Evolutionary conservation across 2,113 vertebrate genomes (phyloP).

Genomic region (Python bivittatus): DNA sequence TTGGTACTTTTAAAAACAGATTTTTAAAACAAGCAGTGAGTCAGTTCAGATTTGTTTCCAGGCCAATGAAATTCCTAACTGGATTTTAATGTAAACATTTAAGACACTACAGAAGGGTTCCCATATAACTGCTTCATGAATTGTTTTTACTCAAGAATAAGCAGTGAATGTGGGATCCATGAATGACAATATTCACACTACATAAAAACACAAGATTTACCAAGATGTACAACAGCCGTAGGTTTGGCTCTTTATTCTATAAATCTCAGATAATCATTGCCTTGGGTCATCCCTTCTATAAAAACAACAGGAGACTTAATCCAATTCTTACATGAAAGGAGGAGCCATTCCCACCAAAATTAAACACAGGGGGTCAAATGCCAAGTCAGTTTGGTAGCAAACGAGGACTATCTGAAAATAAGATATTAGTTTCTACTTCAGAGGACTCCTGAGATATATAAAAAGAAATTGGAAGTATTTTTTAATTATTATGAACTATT

Average conservation of each 20-base stretch:
- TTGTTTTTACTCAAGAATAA: not conserved
- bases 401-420: not conserved
- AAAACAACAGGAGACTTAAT: not conserved
- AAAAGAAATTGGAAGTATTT: not conserved
- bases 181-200: not conserved
- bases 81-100: not conserved
- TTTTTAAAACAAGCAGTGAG: not conserved
- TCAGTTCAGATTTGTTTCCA: not conserved
- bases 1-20: not conserved
- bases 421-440: not conserved
- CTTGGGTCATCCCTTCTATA: not conserved
- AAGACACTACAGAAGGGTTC: not conserved
- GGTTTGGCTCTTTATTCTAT: not conserved
- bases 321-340: not conserved
- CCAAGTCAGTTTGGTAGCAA: not conserved
- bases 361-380: not conserved
- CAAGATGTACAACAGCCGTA: not conserved
- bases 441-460: not conserved
- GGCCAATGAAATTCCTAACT: not conserved
- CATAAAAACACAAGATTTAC: not conserved
- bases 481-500: not conserved
- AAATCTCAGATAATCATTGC: not conserved
- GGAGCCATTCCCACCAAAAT: not conserved
- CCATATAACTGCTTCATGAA: not conserved
- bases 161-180: not conserved